A percentile compares a stretch with the other conserved stretches of the same genome.
Conservation (phyloP, 2,888 invertebrate genomes). For the Aethes cnicana region DNA sequence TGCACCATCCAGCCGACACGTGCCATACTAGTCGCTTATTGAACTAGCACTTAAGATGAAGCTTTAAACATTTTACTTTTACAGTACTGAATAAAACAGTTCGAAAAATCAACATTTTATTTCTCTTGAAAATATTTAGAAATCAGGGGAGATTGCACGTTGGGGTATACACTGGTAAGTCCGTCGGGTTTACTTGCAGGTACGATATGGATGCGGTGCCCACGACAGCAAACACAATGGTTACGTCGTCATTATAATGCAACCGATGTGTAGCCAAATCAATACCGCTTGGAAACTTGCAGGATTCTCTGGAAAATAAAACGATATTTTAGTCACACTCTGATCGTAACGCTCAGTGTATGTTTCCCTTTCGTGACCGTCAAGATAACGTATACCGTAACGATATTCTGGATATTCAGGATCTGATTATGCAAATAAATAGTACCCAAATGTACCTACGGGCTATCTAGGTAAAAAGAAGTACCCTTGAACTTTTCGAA, state of each 20-base stretch:
- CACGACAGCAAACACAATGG: slow-evolving; percentile 69
- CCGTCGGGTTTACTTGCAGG: slow-evolving; percentile 63
- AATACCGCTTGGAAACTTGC: slow-evolving; percentile 49
- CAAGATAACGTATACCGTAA: too few species aligned
- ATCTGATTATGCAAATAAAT: too few species aligned
- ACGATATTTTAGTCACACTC: too few species aligned
- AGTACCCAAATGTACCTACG: too few species aligned
- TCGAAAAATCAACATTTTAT: slow-evolving; percentile 20
- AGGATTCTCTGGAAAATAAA: slow-evolving; percentile 57
- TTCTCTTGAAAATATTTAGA: slow-evolving; percentile 27
- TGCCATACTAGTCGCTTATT: slow-evolving; percentile 52
- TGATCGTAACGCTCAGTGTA: too few species aligned
- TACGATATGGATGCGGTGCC: slow-evolving; percentile 67
- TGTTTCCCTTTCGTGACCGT: too few species aligned
- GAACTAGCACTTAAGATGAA: slow-evolving; percentile 35
- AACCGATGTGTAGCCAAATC: slow-evolving; percentile 55
- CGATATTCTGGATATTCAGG: too few species aligned
- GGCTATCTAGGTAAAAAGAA: too few species aligned
- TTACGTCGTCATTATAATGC: slow-evolving; percentile 56
- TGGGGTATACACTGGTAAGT: slow-evolving; percentile 58
- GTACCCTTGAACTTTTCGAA: too few species aligned
- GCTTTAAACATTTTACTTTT: slow-evolving; percentile 40
- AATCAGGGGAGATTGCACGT: slow-evolving; percentile 39
- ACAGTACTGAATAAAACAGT: slow-evolving; percentile 2
- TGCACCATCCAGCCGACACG: slow-evolving; percentile 58